A percentile compares a stretch with the other conserved stretches of the same genome.
Conservation (phyloP, 2,113 vertebrate species). For the Gasterosteus aculeatus region DNA sequence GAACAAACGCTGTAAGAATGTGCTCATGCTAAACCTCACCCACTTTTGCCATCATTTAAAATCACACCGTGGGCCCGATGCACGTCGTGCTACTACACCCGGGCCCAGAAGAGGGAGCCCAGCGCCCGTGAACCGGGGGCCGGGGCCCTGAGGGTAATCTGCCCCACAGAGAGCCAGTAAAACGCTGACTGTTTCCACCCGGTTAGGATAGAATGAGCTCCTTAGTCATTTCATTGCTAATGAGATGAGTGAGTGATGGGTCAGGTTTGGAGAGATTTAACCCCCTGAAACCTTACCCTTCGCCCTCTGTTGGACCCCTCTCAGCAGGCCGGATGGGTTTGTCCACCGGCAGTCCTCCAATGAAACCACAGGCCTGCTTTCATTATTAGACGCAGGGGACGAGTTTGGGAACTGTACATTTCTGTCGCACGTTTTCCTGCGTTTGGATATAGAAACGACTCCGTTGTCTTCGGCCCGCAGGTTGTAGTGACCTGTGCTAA, state of each 20-base stretch:
- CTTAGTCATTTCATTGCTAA: conserved; percentile 77
- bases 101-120: conserved; percentile 55
- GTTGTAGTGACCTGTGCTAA: conserved; percentile 75
- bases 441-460: background rate
- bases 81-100: background rate
- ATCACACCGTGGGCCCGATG: too few species aligned
- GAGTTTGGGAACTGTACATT: background rate
- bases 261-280: conserved; percentile 60
- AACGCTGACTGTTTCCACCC: conserved; percentile 72
- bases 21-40: too few species aligned
- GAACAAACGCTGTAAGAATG: too few species aligned
- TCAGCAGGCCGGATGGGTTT: conserved; percentile 4
- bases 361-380: background rate
- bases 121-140: background rate
- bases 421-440: background rate
- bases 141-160: conserved; percentile 28
- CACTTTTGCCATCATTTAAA: too few species aligned
- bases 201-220: conserved; percentile 60
- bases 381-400: background rate
- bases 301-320: conserved; percentile 23
- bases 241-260: conserved; percentile 70
- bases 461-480: conserved; percentile 28
- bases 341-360: background rate
- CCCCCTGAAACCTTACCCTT: conserved; percentile 49
- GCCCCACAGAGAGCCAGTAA: conserved; percentile 48